Evolutionary conservation across 1,140 invertebrate species (phyloP), one percentile per base, ranked within the genome.

Genomic region (Drosophila insularis): DNA sequence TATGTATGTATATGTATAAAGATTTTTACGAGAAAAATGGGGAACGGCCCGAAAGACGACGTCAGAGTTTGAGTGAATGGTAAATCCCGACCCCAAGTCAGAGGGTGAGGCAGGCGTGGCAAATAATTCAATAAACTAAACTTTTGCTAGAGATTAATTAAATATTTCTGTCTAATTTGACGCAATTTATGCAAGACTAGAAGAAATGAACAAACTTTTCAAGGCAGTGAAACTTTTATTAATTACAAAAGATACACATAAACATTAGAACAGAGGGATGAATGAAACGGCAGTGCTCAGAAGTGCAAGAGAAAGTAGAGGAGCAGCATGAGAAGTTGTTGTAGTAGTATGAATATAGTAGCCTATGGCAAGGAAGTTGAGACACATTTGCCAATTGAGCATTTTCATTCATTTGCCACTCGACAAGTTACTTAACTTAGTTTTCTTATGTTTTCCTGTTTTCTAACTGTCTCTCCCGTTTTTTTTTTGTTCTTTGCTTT

Each of bases 81-180:
- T 7, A 35, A 35, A 35, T 8, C 32, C 32, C 32, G 10, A 35
- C 8, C 10, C 7, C 7, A 8, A 53, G 59, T 54, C 32, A 37
- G 27, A 56, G 54, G 27, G 63, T 31, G 21, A 63, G 74, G 55
- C 65, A 50, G 55, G 54, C 68, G 73, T 65, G 58, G 68, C 74
- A 68, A 80, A 87, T 87, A 89, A 87, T 87, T 87, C 80, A 87
- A 87, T 87, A 87, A 87, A 89, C 65, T 76, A 89, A 89, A 50
- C 70, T 89, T 89, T 89, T 89, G 61, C 75, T 71, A 50, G 63
- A 89, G 85, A 89, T 89, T 89, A 89, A 89, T 89, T 89, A 84
- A 89, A 89, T 89, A 89, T 89, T 89, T 89, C 85, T 87, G 84
- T 89, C 84, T 89, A 89, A 89, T 89, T 89, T 89, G 84, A 84